A percentile compares a stretch with the other conserved stretches of the same genome.
Evolutionary conservation across 2,888 invertebrate species (phyloP).

Genomic region (Drosophila anomelani): DNA sequence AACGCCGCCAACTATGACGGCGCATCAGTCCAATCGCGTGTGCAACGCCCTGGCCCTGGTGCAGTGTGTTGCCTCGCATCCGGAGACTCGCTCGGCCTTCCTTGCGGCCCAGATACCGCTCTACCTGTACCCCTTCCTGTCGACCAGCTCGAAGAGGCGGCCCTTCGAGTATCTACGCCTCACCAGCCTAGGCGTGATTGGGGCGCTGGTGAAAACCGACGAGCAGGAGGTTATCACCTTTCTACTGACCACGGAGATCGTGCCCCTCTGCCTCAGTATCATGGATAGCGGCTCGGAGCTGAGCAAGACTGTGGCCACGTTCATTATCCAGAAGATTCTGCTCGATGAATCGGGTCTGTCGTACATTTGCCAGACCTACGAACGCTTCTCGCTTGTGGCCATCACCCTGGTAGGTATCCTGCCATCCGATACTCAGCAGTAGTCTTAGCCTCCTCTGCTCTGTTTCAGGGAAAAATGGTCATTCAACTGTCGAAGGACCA

Average conservation of each 20-base stretch:
- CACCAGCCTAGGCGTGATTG: slow-evolving; percentile 99
- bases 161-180: slow-evolving; percentile 99
- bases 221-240: slow-evolving; percentile 99
- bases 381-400: slow-evolving; percentile 99
- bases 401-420: slow-evolving; percentile 94
- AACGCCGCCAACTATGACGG: slow-evolving; percentile 98
- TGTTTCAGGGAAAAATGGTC: slow-evolving; percentile 97
- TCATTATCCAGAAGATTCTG: slow-evolving; percentile 99
- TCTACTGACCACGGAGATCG: slow-evolving; percentile 98
- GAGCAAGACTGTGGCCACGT: slow-evolving; percentile 99
- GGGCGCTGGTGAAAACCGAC: slow-evolving; percentile 99
- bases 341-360: slow-evolving; percentile 98
- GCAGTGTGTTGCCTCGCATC: slow-evolving; percentile 99
- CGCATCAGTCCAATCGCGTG: slow-evolving; percentile 99
- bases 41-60: slow-evolving; percentile 99
- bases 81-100: slow-evolving; percentile 98
- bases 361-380: slow-evolving; percentile 99
- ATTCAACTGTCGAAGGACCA: slow-evolving; percentile 98
- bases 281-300: slow-evolving; percentile 99
- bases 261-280: slow-evolving; percentile 98
- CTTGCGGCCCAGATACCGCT: slow-evolving; percentile 98
- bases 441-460: neutral
- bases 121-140: slow-evolving; percentile 98
- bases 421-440: neutral
- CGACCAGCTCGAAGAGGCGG: slow-evolving; percentile 99